phyloP scores from a whole-genome alignment of 2,888 invertebrate genomes.

The Schizotus pectinicornis region DNA sequence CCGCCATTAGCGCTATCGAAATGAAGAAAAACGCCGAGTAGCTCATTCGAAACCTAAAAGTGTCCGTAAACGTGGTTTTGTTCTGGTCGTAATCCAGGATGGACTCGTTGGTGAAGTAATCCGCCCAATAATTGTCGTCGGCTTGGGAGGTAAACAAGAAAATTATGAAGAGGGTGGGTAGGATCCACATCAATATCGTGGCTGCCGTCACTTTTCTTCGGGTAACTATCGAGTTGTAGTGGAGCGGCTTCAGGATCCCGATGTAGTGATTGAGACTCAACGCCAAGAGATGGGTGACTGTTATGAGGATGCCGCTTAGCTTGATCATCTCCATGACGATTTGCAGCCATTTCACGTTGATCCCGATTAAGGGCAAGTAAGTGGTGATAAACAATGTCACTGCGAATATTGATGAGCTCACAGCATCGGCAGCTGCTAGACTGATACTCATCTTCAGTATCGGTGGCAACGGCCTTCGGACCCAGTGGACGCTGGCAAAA shows the following conservation, averaged over 20 bases:
- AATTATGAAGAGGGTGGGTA: conserved; percentile 62
- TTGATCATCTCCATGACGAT: conserved; percentile 58
- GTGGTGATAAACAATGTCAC: conserved; percentile 62
- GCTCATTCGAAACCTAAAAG: conserved; percentile 59
- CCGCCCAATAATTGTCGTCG: conserved; percentile 58
- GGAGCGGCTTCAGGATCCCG: conserved; percentile 66
- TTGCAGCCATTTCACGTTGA: conserved; percentile 23
- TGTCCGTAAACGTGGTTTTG: conserved; percentile 54
- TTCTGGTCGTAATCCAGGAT: conserved; percentile 18
- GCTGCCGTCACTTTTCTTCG: conserved; percentile 60
- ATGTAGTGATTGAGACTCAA: conserved; percentile 72
- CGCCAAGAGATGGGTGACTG: conserved; percentile 67
- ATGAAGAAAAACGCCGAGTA: conserved; percentile 64
- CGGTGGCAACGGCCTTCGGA: conserved; percentile 63
- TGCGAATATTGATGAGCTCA: conserved; percentile 61
- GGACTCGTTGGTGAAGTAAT: conserved; percentile 35
- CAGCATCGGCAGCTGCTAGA: conserved; percentile 65
- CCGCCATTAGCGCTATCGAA: conserved; percentile 64
- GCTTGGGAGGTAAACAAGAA: conserved; percentile 61
- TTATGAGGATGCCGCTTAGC: conserved; percentile 66
- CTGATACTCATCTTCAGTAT: conserved; percentile 67
- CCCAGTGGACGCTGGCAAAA: conserved; percentile 63
- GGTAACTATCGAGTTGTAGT: conserved; percentile 67
- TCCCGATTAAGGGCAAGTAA: conserved; percentile 26
- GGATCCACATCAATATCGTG: conserved; percentile 64